Evolutionary conservation across 2,888 invertebrate genomes (phyloP).

Genomic region (Cyclophora punctaria): DNA sequence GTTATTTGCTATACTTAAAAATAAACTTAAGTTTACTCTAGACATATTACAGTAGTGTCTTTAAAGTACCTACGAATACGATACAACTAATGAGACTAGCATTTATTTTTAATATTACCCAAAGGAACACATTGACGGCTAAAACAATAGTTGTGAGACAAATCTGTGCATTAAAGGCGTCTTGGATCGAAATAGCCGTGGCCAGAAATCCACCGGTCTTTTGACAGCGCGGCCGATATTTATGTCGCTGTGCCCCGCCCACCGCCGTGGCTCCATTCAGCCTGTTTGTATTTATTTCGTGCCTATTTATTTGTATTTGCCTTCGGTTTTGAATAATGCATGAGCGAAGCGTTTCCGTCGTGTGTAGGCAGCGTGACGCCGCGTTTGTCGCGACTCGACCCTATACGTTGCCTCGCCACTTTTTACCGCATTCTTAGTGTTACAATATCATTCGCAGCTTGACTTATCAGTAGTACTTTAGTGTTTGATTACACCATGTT

Average conservation of each 20-base stretch:
- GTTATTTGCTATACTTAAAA: no score
- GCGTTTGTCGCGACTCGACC: conserved; percentile 33
- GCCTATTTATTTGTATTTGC: conserved; percentile 75
- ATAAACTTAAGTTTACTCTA: no score
- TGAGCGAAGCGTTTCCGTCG: conserved; percentile 71
- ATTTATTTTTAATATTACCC: no score
- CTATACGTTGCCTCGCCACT: conserved; percentile 33
- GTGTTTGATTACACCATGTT: no score
- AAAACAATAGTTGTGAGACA: conserved; percentile 19
- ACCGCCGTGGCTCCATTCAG: conserved; percentile 70
- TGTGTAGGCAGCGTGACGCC: conserved; percentile 75
- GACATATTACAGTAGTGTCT: no score
- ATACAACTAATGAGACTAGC: no score
- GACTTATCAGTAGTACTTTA: no score
- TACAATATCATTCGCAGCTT: not conserved
- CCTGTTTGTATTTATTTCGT: conserved; percentile 74
- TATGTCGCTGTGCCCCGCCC: conserved; percentile 72
- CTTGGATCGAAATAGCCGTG: conserved; percentile 58
- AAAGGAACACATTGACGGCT: conserved; percentile 7
- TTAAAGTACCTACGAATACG: no score
- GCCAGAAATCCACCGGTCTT: conserved; percentile 60
- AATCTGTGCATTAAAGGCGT: conserved; percentile 26
- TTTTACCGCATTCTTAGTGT: conserved; percentile 17
- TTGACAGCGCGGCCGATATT: conserved; percentile 69
- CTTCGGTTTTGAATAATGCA: conserved; percentile 71